Conservation (phyloP, 2,797 vertebrate species). For the Falco naumanni region DNA sequence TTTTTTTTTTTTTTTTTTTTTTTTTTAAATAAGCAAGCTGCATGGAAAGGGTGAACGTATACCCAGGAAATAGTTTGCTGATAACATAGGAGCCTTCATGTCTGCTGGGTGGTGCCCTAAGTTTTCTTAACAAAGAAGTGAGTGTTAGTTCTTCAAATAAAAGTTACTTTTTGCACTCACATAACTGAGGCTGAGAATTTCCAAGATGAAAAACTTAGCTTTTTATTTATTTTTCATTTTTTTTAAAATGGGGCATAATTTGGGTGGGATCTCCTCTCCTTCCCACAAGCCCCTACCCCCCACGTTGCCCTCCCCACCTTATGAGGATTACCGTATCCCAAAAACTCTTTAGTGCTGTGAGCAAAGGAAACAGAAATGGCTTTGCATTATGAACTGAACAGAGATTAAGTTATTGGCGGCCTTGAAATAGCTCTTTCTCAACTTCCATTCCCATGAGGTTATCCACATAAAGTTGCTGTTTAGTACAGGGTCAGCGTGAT, state of each 20-base stretch:
- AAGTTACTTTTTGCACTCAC: slow-evolving; percentile 76
- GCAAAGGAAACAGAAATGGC: slow-evolving; percentile 74
- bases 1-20: not conserved
- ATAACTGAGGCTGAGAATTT: slow-evolving; percentile 78
- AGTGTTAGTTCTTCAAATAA: slow-evolving; percentile 83
- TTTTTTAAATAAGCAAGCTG: slow-evolving; percentile 56
- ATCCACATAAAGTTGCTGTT: slow-evolving; percentile 79
- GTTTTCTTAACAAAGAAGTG: slow-evolving; percentile 82
- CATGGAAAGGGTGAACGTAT: slow-evolving; percentile 74
- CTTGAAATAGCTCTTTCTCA: slow-evolving; percentile 84
- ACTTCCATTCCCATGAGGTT: slow-evolving; percentile 80
- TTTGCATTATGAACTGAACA: slow-evolving; percentile 73
- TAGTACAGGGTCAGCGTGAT: slow-evolving; percentile 81
- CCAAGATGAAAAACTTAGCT: slow-evolving; percentile 73
- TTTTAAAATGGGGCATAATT: slow-evolving; percentile 64
- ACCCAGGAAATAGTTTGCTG: slow-evolving; percentile 79
- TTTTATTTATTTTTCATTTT: slow-evolving; percentile 69
- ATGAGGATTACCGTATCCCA: slow-evolving; percentile 58
- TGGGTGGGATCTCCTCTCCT: slow-evolving; percentile 68
- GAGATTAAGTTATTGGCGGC: slow-evolving; percentile 79
- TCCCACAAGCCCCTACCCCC: slow-evolving; percentile 55
- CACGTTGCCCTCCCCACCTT: slow-evolving; percentile 41
- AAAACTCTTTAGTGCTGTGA: slow-evolving; percentile 65
- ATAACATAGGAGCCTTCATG: slow-evolving; percentile 84
- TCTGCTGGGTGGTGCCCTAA: slow-evolving; percentile 80